Base-by-base conservation (phyloP, 2,888 invertebrate species). In the Mythimna albipuncta region DNA sequence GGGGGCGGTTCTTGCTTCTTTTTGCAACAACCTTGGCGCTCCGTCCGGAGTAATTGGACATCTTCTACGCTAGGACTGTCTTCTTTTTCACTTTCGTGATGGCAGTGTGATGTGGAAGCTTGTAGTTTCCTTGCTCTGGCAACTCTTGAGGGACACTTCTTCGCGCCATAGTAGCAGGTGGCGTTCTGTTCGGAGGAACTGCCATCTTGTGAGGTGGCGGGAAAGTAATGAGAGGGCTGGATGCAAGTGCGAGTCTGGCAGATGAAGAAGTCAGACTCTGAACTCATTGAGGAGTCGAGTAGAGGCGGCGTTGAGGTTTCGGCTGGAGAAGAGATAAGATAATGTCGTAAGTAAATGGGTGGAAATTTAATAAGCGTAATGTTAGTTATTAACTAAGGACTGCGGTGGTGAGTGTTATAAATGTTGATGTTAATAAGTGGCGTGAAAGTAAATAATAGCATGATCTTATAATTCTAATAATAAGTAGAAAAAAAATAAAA, bases 141-240 rank as follows among this genome's bases (percentile, higher is more conserved):
- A 1, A 95, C 93, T 85, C 90, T 94, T 0, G 96, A 95, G 0
- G 95, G 95, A 81, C 96, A 96, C 21, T 87, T 88, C 72, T 93
- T 94, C 2, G 96, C 94, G 57, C 96, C 96, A 81, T 93, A 96
- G 80, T 88, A 90, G 85, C 96, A 96, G 0, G 93, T 91, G 62
- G 92, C 88, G 84, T 81, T 82, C 7, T 87, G 79, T 2, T 91
- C 92, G 57, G 73, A 73, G 35, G 83, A 78, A 69, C 87, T 83
- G 73, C 88, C 89, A 47, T 90, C 92, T 66, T 89, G 88, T 0
- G 93, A 89, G 0, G 90, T 87, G 61, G 94, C 93, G 16, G 92
- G 93, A 89, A 94, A 95, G 88, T 96, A 95, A 82, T 95, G 95
- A 0, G 96, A 95, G 0, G 96, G 95, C 72, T 94, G 95, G 52